Evolutionary conservation across 2,113 vertebrate genomes (phyloP).

Genomic region (Vanacampus margaritifer): DNA sequence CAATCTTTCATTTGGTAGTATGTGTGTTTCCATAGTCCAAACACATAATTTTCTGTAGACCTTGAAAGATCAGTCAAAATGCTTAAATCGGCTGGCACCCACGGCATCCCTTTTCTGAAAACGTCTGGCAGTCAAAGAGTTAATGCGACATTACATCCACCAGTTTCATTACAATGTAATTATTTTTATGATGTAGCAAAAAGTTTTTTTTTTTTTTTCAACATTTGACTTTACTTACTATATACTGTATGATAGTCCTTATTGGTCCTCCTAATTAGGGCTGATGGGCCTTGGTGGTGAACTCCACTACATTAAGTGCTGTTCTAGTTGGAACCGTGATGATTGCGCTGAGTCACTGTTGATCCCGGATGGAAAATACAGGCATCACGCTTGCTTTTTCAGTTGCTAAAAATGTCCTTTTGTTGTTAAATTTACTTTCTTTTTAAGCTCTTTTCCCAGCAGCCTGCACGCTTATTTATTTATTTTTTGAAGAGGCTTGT

Average conservation of each 20-base stretch:
- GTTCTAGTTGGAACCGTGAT: background rate
- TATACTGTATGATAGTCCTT: constrained; percentile 8
- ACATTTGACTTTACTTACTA: background rate
- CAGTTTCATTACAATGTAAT: background rate
- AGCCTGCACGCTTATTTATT: background rate
- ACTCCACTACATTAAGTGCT: background rate
- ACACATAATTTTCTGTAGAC: no score
- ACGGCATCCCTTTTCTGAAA: no score
- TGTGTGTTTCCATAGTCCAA: no score
- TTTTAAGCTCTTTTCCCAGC: constrained; percentile 5
- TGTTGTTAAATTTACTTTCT: constrained; percentile 26
- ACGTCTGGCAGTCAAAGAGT: no score
- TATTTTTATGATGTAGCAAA: no score
- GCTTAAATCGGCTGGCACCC: no score
- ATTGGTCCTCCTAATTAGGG: no score
- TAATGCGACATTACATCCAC: background rate
- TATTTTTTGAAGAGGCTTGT: background rate
- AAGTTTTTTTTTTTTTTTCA: no score
- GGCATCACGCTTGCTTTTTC: background rate
- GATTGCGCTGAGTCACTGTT: constrained; percentile 47
- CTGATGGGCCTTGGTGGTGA: background rate
- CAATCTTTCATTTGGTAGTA: no score
- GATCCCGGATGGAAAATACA: constrained; percentile 21
- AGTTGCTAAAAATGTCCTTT: constrained; percentile 24
- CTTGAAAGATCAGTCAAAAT: no score